Evolutionary conservation across 1,140 invertebrate genomes (phyloP).

Genomic region (Cardiocondyla obscurior): DNA sequence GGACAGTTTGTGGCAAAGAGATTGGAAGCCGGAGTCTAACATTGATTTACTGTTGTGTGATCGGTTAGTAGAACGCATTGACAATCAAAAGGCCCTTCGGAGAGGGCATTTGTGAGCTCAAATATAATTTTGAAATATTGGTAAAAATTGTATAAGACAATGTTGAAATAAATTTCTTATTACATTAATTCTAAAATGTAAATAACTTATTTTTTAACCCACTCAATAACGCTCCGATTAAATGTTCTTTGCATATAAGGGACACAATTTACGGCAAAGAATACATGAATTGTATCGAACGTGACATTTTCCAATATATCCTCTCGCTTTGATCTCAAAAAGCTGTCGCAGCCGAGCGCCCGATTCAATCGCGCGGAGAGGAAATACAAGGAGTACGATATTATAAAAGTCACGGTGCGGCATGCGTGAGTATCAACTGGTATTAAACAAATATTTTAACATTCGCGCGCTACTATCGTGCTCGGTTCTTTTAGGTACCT

Average conservation of each 20-base stretch:
- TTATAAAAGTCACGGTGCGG: slow-evolving; percentile 34
- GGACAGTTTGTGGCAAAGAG: slow-evolving; percentile 6
- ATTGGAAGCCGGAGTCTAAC: slow-evolving; percentile 18
- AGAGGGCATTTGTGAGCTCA: not conserved
- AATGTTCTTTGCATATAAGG: not conserved
- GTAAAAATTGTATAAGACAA: not conserved
- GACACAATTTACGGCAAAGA: not conserved
- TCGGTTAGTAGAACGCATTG: not conserved
- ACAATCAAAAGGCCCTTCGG: not conserved
- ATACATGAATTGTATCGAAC: slow-evolving; percentile 29
- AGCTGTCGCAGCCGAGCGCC: slow-evolving; percentile 15
- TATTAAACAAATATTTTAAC: slow-evolving; percentile 2
- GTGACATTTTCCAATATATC: slow-evolving; percentile 46
- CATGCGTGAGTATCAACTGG: not conserved
- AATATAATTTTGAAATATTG: not conserved
- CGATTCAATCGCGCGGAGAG: slow-evolving; percentile 26
- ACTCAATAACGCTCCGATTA: not conserved
- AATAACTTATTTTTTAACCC: slow-evolving; percentile 7
- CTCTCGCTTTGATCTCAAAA: slow-evolving; percentile 38
- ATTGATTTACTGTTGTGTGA: slow-evolving; percentile 15
- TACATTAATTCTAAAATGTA: not conserved
- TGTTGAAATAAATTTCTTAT: not conserved
- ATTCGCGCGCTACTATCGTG: not conserved
- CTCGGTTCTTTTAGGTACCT: not conserved
- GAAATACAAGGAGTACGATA: slow-evolving; percentile 25